Base-by-base conservation (phyloP, 2,888 invertebrate genomes). In the Caenorhabditis drosophilae region DNA sequence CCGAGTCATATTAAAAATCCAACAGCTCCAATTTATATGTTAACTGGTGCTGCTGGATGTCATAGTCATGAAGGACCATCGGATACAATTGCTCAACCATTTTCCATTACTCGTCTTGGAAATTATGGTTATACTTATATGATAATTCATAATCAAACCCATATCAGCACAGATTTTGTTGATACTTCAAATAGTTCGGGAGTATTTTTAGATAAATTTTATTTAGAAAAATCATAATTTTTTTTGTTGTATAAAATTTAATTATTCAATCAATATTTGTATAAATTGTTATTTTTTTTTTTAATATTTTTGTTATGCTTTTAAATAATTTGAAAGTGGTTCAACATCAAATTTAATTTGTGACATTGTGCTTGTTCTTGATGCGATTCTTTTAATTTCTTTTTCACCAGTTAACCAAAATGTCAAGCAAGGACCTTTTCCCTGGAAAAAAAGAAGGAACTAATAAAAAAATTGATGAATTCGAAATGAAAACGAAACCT, bases 381-480 rank as follows among this genome's bases (percentile, higher is more conserved):
- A 63, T 9, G 49, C 45, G n/a, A 53, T 45, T 0, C 58, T 38
- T n/a, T 54, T 49, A 35, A 57, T 58, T 23, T 58, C 54, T 22
- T 58, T 57, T 46, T 67, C 67, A 34, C 67, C 67, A 20, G 46
- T 60, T 22, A 70, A 50, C 70, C 67, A 73, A 36, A 62, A 73
- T n/a, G 73, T 73, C 26, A 66, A 45, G 25, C 59, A 61, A 1
- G 70, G 52, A n/a, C 70, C 70, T 55, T 73, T 73, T 22, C 70
- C 73, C 67, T 72, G n/a, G n/a, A n/a, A 23, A 34, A 68, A 59
- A 42, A 9, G 27, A 12, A 27, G n/a, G n/a, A n/a, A n/a, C n/a
- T n/a, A 44, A n/a, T n/a, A n/a, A n/a, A 31, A 31, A 31, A 31
- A 31, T 31, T 31, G 31, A 31, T 31, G 31, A 12, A 6, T 31